Conservation (phyloP, 1,140 invertebrate genomes). For the Gonatopus flavifemur region DNA sequence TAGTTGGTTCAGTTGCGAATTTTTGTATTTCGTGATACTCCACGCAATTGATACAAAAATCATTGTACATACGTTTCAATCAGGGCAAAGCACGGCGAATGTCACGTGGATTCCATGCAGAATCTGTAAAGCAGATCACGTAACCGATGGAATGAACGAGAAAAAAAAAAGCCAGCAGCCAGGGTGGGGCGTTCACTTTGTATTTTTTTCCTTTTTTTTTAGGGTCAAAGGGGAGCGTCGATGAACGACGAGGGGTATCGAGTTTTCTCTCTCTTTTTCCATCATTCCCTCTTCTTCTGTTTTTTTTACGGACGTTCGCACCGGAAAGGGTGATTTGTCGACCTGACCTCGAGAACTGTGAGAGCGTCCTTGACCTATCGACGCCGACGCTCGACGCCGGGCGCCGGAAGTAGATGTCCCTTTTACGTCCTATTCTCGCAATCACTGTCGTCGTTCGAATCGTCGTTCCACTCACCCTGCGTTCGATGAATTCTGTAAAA, state of each 20-base stretch:
- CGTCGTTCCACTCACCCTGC: not conserved
- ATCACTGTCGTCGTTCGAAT: not conserved
- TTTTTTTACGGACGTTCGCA: constrained; percentile 27
- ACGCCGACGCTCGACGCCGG: constrained; percentile 39
- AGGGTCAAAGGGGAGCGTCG: constrained; percentile 20
- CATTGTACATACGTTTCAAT: too few relatives aligned
- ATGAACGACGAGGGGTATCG: constrained; percentile 15
- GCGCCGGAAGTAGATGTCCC: constrained; percentile 24
- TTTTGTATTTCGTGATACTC: too few relatives aligned
- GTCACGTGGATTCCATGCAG: constrained; percentile 5
- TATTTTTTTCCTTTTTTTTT: constrained; percentile 12
- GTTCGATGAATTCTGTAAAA: too few relatives aligned
- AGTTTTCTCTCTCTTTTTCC: constrained; percentile 1
- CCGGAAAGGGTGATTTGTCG: constrained; percentile 57
- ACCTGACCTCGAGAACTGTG: constrained; percentile 53
- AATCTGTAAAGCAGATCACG: constrained; percentile 18
- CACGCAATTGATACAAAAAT: too few relatives aligned
- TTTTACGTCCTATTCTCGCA: too few relatives aligned
- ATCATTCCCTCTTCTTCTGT: constrained; percentile 2
- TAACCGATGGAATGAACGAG: constrained; percentile 15
- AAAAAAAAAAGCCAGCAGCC: constrained; percentile 5
- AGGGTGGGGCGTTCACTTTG: constrained; percentile 15
- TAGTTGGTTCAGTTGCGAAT: too few relatives aligned
- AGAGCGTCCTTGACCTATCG: constrained; percentile 58
- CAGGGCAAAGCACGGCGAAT: too few relatives aligned